Conservation (phyloP, 2,797 vertebrate genomes). For the Manis javanica region DNA sequence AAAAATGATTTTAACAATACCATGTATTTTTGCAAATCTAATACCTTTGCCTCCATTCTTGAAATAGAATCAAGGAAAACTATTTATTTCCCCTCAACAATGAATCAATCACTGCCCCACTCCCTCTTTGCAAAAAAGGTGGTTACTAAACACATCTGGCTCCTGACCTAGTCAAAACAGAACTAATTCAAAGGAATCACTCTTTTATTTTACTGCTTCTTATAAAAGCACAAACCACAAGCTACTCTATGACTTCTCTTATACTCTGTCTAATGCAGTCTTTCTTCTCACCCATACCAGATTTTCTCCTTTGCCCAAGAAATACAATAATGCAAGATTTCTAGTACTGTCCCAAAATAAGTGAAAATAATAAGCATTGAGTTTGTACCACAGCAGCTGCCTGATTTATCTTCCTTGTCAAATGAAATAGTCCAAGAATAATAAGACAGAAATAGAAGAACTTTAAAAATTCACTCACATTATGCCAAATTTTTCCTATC, state of each 20-base stretch:
- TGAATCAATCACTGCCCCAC: background rate
- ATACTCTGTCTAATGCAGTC: background rate
- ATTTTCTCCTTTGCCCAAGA: background rate
- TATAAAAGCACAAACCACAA: background rate
- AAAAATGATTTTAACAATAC: background rate
- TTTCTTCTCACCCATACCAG: background rate
- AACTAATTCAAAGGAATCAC: background rate
- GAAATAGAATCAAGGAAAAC: slow-evolving; percentile 39
- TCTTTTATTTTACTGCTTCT: background rate
- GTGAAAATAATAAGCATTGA: background rate
- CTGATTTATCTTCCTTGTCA: background rate
- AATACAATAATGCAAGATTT: background rate
- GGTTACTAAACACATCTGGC: background rate
- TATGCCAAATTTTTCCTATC: background rate
- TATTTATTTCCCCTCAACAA: background rate
- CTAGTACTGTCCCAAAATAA: background rate
- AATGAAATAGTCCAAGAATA: background rate
- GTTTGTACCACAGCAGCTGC: background rate
- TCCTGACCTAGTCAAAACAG: background rate
- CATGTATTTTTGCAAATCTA: background rate
- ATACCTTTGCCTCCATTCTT: background rate
- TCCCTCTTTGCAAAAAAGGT: background rate
- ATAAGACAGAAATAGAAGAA: background rate
- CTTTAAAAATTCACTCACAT: background rate
- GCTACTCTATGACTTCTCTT: background rate